These are phyloP conservation scores for Temnothorax nylanderi DNA, from an alignment of 1,140 invertebrate species.

Conservation along the genomic window DNA sequence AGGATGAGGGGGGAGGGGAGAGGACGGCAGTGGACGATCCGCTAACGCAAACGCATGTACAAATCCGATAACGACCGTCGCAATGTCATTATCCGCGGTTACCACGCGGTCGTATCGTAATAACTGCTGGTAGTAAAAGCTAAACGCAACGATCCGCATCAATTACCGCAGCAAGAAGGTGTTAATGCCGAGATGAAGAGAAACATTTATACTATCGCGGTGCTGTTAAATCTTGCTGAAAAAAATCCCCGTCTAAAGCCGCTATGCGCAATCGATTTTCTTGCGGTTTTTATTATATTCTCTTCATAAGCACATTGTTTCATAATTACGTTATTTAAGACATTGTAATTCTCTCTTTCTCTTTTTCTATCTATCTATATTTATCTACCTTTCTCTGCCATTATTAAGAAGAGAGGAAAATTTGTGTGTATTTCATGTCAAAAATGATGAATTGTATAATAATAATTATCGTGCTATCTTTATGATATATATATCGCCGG, in stretches of 20 bases:
- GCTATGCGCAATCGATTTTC: constrained; percentile 28
- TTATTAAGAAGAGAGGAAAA: neutral
- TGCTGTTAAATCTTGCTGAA: neutral
- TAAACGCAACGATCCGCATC: constrained; percentile 49
- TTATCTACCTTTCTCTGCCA: neutral
- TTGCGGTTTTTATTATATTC: neutral
- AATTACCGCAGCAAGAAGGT: constrained; percentile 41
- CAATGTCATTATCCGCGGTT: constrained; percentile 31
- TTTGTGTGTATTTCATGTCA: neutral
- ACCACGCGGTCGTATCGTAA: constrained; percentile 30
- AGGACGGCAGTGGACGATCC: neutral
- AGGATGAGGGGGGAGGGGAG: too few relatives aligned
- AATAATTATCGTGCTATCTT: neutral
- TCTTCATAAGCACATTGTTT: neutral
- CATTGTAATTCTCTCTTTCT: neutral
- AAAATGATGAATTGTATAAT: neutral
- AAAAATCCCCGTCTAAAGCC: neutral
- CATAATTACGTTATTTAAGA: neutral
- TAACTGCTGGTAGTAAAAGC: constrained; percentile 41
- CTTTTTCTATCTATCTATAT: neutral
- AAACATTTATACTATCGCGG: constrained; percentile 17
- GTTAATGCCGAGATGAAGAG: constrained; percentile 37
- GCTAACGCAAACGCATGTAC: constrained; percentile 1
- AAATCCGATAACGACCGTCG: constrained; percentile 41
- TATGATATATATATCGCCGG: neutral